Percentiles rank a stretch among this genome's conserved stretches.
Conservation (phyloP, 2,797 vertebrate genomes). For the Darevskia mixta region DNA sequence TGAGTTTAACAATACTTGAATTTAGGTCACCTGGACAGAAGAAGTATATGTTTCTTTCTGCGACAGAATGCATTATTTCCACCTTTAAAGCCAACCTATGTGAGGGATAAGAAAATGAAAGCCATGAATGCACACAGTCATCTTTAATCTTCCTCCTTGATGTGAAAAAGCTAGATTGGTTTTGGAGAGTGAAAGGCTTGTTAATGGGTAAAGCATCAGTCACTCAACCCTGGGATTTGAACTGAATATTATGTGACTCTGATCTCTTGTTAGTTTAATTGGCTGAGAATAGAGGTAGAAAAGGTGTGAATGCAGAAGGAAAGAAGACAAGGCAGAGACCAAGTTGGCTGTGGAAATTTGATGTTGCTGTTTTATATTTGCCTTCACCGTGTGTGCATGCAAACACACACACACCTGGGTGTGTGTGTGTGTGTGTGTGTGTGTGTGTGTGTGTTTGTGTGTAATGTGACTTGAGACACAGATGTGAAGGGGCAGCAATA, state of each 20-base stretch:
- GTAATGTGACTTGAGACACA: no score
- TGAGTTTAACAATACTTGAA: constrained; percentile 26
- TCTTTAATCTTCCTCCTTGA: constrained; percentile 36
- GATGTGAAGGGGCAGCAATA: no score
- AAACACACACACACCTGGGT: no score
- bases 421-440: no score
- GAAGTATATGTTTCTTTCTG: constrained; percentile 4
- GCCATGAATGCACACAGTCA: constrained; percentile 14
- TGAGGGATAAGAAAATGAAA: background rate
- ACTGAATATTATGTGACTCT: constrained; percentile 12
- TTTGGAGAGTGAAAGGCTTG: background rate
- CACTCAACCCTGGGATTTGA: background rate
- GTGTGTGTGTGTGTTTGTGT: no score
- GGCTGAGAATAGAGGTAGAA: accelerated
- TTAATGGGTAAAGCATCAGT: constrained; percentile 32
- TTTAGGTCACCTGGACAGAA: constrained; percentile 48
- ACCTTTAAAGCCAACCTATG: constrained; percentile 44
- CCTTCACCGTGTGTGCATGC: no score
- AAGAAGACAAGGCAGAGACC: background rate
- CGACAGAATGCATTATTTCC: constrained; percentile 61
- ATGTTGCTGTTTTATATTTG: no score
- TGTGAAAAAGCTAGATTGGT: constrained; percentile 50
- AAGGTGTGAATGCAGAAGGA: accelerated
- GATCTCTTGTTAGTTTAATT: accelerated
- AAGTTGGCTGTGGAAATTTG: no score